Evolutionary conservation across 2,888 invertebrate genomes (phyloP).

Genomic region (Nomada lathburiana): DNA sequence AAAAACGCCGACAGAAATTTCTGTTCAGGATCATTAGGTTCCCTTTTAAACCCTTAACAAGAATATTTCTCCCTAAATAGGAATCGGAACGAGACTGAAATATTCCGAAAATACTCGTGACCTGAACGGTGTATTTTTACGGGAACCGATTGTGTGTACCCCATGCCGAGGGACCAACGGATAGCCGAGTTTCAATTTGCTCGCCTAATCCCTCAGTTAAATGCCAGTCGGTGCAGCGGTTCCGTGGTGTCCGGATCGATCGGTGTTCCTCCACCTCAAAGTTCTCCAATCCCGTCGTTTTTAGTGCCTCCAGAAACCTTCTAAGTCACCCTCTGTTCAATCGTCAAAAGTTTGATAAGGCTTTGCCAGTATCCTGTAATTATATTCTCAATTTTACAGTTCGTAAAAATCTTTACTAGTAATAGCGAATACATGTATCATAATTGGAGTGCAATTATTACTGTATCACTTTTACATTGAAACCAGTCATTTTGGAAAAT

Average conservation of each 20-base stretch:
- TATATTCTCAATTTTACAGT: not conserved
- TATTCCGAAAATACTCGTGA: constrained; percentile 34
- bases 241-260: constrained; percentile 47
- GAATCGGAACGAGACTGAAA: not conserved
- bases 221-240: constrained; percentile 64
- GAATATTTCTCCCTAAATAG: constrained; percentile 18
- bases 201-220: constrained; percentile 18
- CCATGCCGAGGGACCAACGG: constrained; percentile 78
- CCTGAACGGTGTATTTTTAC: constrained; percentile 65
- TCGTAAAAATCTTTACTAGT: not conserved
- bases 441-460: too few relatives aligned
- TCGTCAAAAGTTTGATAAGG: not conserved
- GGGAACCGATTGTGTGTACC: constrained; percentile 52
- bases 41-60: not conserved
- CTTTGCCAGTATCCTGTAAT: not conserved
- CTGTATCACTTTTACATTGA: not conserved
- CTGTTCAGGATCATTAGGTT: not conserved
- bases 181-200: constrained; percentile 48
- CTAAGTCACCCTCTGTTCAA: too few relatives aligned
- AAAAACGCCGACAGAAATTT: not conserved
- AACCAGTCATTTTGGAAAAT: constrained; percentile 39
- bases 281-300: too few relatives aligned
- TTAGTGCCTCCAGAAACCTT: not conserved
- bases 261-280: not conserved
- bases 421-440: too few relatives aligned